Evolutionary conservation across 2,888 invertebrate species (phyloP).

Genomic region (Scaptomyza polygonia): DNA sequence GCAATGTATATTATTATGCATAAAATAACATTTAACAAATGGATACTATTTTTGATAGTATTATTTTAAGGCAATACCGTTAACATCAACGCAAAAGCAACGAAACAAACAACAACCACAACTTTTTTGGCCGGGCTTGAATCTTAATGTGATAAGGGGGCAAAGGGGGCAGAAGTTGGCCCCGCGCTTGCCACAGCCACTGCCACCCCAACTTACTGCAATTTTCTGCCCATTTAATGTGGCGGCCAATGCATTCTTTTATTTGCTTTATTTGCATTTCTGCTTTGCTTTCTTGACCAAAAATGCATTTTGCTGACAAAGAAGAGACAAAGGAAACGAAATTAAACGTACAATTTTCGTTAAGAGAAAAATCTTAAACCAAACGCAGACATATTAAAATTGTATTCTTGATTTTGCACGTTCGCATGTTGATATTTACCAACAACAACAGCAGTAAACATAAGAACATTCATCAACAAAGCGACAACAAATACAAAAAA

Average conservation of each 20-base stretch:
- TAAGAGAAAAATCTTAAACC: neutral
- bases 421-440: constrained; percentile 51
- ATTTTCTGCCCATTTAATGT: constrained; percentile 27
- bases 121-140: constrained; percentile 14
- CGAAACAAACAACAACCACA: constrained; percentile 36
- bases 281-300: constrained; percentile 63
- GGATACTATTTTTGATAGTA: constrained; percentile 80
- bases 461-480: no score
- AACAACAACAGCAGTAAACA: constrained; percentile 22
- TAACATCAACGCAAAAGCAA: constrained; percentile 49
- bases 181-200: neutral
- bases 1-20: constrained; percentile 58
- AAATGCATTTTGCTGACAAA: constrained; percentile 58
- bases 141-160: neutral
- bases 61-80: constrained; percentile 75
- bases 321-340: constrained; percentile 6
- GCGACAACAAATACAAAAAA: constrained; percentile 37
- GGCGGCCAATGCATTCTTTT: constrained; percentile 71
- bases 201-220: neutral
- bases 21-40: constrained; percentile 62
- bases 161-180: neutral
- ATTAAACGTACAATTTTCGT: constrained; percentile 5
- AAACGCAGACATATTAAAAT: constrained; percentile 23
- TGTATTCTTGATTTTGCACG: constrained; percentile 52
- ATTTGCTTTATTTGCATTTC: constrained; percentile 77